Percentiles rank a stretch among this genome's conserved stretches.
Evolutionary conservation across 1,140 invertebrate species (phyloP).

Genomic region (Drosophila nikananu): DNA sequence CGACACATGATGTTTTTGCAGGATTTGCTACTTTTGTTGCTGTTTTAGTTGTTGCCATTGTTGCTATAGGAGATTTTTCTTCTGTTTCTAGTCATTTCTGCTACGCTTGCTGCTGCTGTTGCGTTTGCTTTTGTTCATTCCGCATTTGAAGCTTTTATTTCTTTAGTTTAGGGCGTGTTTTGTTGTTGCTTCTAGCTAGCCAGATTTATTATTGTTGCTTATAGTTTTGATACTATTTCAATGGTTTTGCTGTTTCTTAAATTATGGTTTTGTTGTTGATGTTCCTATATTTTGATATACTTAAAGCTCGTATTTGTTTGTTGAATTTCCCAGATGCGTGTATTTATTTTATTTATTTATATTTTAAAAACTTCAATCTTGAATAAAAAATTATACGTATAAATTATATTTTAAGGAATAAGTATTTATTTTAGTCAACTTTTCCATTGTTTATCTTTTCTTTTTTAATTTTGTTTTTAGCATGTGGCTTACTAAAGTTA

Average conservation of each 20-base stretch:
- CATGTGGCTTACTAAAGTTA: too few relatives aligned
- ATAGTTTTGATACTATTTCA: background rate
- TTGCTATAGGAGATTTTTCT: constrained; percentile 2
- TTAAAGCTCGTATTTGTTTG: too few relatives aligned
- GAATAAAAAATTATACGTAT: too few relatives aligned
- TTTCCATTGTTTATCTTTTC: too few relatives aligned
- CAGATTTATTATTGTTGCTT: constrained; percentile 1
- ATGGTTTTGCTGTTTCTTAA: background rate
- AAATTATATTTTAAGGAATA: too few relatives aligned
- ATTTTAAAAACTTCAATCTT: too few relatives aligned
- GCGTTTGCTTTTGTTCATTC: background rate
- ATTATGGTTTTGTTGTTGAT: background rate
- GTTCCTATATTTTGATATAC: background rate
- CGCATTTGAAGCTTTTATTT: constrained; percentile 1
- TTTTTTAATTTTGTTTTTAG: too few relatives aligned
- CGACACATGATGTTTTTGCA: constrained; percentile 6
- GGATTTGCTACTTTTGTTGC: background rate
- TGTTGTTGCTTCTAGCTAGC: background rate
- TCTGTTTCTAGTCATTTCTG: constrained; percentile 4
- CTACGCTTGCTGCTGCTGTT: background rate
- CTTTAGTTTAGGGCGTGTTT: background rate
- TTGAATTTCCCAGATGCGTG: too few relatives aligned
- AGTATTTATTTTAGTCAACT: too few relatives aligned
- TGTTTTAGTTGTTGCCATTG: constrained; percentile 10
- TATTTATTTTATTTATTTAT: too few relatives aligned